phyloP scores from a whole-genome alignment of 2,888 invertebrate species.

The Standfussiana lucernea region DNA sequence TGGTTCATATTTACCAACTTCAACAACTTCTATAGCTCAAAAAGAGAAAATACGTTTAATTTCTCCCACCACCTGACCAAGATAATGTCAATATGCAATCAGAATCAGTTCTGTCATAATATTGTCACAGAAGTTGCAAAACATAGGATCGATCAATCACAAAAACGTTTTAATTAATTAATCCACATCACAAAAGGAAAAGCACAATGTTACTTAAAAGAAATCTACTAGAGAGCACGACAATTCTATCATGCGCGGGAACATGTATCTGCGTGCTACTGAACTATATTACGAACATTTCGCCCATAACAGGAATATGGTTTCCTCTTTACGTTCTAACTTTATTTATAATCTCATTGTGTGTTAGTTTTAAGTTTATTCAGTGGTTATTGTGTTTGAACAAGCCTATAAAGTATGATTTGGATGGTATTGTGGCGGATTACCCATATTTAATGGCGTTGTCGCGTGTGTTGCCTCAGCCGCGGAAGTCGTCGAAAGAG shows the following conservation, averaged over 20 bases:
- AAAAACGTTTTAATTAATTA: conserved; percentile 23
- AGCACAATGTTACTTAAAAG: conserved; percentile 81
- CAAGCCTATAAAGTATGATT: conserved; percentile 87
- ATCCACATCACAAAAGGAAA: neutral
- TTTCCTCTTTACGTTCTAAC: conserved; percentile 83
- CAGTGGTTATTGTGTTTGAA: conserved; percentile 89
- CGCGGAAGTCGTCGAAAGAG: conserved; percentile 52
- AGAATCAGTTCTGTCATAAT: conserved; percentile 7
- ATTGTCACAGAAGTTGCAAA: conserved; percentile 37
- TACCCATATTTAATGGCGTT: conserved; percentile 78
- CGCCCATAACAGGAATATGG: conserved; percentile 85
- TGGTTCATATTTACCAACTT: neutral
- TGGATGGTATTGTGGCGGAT: conserved; percentile 75
- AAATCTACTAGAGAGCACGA: conserved; percentile 81
- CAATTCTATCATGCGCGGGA: conserved; percentile 79
- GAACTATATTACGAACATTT: conserved; percentile 84
- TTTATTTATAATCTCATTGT: conserved; percentile 85
- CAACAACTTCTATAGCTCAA: neutral
- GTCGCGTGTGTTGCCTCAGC: conserved; percentile 72
- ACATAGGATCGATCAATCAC: conserved; percentile 42
- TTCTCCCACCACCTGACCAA: neutral
- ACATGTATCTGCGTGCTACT: conserved; percentile 80
- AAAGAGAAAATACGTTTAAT: neutral
- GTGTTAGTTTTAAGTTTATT: conserved; percentile 88
- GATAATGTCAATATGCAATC: neutral